phyloP scores from a whole-genome alignment of 2,113 vertebrate species.

The Osmerus mordax region DNA sequence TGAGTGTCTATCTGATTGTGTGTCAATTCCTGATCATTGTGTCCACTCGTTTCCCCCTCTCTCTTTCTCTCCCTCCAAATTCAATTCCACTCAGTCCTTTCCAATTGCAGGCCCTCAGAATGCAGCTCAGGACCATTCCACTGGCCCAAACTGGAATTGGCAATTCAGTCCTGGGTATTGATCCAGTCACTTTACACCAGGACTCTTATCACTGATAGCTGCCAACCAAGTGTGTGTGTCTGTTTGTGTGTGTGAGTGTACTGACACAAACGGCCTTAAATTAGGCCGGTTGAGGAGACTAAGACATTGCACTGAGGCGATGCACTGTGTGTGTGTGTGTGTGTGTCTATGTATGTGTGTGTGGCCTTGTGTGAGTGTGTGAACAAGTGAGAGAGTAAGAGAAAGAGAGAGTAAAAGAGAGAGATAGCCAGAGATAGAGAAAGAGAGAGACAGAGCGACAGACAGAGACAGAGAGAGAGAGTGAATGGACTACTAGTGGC shows the following conservation, averaged over 20 bases:
- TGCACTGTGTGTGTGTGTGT: neutral
- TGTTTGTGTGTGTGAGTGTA: constrained; percentile 13
- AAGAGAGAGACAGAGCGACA: too few relatives aligned
- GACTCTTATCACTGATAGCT: constrained; percentile 54
- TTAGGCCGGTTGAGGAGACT: too few relatives aligned
- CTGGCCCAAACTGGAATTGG: constrained; percentile 68
- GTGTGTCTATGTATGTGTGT: neutral
- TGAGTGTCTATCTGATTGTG: neutral
- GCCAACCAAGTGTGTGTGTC: constrained; percentile 40
- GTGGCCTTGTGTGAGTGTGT: neutral
- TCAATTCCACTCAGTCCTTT: constrained; percentile 58
- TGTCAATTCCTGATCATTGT: constrained; percentile 30
- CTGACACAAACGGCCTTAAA: too few relatives aligned
- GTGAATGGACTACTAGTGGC: too few relatives aligned
- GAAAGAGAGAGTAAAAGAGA: neutral
- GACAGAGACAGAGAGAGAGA: too few relatives aligned
- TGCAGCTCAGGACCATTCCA: constrained; percentile 53
- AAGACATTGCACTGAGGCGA: too few relatives aligned
- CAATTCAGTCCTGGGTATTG: constrained; percentile 67
- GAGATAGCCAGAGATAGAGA: too few relatives aligned
- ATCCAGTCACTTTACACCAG: constrained; percentile 62
- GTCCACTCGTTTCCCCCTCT: constrained; percentile 25
- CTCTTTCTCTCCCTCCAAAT: constrained; percentile 45
- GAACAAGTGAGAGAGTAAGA: neutral
- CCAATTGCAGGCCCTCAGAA: constrained; percentile 55